Evolutionary conservation across 2,888 invertebrate species (phyloP).

Genomic region (Agrotis ipsilon): DNA sequence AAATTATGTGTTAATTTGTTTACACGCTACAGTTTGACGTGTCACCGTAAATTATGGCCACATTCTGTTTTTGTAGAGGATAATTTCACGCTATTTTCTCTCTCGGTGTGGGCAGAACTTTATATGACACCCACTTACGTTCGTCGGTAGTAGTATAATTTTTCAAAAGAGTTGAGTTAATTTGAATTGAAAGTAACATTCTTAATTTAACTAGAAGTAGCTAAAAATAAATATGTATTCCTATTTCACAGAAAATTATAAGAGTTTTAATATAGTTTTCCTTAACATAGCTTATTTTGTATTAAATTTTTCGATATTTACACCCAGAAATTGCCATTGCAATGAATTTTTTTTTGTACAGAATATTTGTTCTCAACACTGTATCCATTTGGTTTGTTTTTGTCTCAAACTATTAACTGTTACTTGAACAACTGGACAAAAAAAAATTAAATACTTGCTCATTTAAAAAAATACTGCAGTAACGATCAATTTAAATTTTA

Average conservation of each 20-base stretch:
- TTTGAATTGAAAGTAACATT: not conserved
- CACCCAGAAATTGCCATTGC: no score
- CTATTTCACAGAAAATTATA: no score
- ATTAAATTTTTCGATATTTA: no score
- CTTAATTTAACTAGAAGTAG: not conserved
- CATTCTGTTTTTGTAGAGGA: conserved; percentile 55
- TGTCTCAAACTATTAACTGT: not conserved
- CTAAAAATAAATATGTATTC: no score
- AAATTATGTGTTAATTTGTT: conserved; percentile 64
- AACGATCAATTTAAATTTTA: not conserved
- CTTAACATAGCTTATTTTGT: no score
- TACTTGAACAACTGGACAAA: not conserved
- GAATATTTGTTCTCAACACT: no score
- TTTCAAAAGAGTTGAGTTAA: not conserved
- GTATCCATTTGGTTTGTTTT: no score
- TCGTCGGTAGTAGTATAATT: conserved; percentile 20
- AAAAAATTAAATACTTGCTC: not conserved
- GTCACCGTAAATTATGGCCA: conserved; percentile 52
- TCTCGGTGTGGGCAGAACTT: conserved; percentile 33
- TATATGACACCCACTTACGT: conserved; percentile 35
- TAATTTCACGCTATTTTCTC: conserved; percentile 55
- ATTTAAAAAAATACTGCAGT: no score
- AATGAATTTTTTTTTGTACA: no score
- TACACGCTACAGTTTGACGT: conserved; percentile 59
- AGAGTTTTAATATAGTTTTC: no score